Base-by-base conservation (phyloP, 2,797 vertebrate genomes). In the Falco berigora region DNA sequence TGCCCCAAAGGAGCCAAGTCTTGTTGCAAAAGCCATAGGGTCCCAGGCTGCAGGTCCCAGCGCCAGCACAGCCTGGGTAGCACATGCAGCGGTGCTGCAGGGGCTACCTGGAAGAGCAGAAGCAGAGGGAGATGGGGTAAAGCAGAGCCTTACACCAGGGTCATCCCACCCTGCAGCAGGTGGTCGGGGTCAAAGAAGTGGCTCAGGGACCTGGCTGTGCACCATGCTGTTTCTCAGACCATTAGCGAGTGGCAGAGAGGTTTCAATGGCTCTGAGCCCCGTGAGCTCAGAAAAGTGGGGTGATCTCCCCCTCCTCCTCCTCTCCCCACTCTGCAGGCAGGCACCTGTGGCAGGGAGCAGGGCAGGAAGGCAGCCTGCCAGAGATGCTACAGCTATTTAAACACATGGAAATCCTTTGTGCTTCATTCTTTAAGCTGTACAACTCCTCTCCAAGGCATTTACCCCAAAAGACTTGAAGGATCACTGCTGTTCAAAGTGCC, bases 131-230 rank as follows among this genome's bases (percentile, higher is more conserved):
- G 27, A 40, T 3, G 14, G n/a, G 6, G 25, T 63, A 58, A 77
- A 92, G 83, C 55, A 88, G 78, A 91, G 53, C 27, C 32, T 9
- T 38, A 32, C 14, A 61, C 2, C 50, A 64, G n/a, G 14, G 25
- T 58, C 4, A 7, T 25, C 14, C 7, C 7, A 27, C 11, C 10
- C 87, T 76, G 23, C 30, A 20, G 30, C 3, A 3, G 36, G 59
- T 79, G 36, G 4, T 14, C 0, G 0, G 32, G 38, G 23, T 53
- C 20, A 56, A 28, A 86, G 59, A 59, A 20, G 32, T 0, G 2
- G 49, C 23, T 86, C 49, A 22, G 47, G 34, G 16, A n/a, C 22
- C 4, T 5, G 2, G 20, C 58, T 83, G 30, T 55, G 32, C 12
- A 6, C 13, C 1, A 2, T 36, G 64, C 25, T 16, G 12, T 32